Evolutionary conservation across 2,113 vertebrate species (phyloP).

Genomic region (Larimichthys crocea): DNA sequence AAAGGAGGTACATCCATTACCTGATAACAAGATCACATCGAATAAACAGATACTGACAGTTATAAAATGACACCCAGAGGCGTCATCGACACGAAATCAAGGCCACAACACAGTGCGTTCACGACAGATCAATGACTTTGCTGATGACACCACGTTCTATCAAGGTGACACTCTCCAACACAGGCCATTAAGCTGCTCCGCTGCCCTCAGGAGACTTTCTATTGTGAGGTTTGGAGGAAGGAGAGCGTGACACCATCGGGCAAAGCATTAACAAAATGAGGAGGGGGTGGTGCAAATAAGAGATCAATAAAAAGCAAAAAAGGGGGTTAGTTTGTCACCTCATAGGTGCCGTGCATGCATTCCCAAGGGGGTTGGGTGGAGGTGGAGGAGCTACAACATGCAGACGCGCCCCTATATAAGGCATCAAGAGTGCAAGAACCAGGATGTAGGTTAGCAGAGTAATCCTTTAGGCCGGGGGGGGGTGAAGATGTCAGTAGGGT

Average conservation of each 20-base stretch:
- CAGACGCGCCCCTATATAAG: neutral
- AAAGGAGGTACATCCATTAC: neutral
- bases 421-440: conserved; percentile 20
- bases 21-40: neutral
- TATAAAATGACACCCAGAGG: neutral
- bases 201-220: conserved; percentile 28
- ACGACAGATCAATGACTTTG: conserved; percentile 36
- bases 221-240: neutral
- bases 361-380: neutral
- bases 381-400: neutral
- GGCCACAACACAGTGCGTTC: neutral
- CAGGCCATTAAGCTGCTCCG: conserved; percentile 43
- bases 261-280: neutral
- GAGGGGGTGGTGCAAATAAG: neutral
- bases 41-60: neutral
- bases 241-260: neutral
- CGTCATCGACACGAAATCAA: conserved; percentile 4
- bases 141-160: conserved; percentile 21
- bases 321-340: conserved; percentile 20
- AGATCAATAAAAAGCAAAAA: conserved; percentile 49
- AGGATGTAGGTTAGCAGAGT: conserved; percentile 81
- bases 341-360: neutral
- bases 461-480: conserved; percentile 72
- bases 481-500: conserved; percentile 76
- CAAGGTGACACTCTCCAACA: conserved; percentile 57